phyloP scores from a whole-genome alignment of 2,888 invertebrate species.

The Octodonta nipae region DNA sequence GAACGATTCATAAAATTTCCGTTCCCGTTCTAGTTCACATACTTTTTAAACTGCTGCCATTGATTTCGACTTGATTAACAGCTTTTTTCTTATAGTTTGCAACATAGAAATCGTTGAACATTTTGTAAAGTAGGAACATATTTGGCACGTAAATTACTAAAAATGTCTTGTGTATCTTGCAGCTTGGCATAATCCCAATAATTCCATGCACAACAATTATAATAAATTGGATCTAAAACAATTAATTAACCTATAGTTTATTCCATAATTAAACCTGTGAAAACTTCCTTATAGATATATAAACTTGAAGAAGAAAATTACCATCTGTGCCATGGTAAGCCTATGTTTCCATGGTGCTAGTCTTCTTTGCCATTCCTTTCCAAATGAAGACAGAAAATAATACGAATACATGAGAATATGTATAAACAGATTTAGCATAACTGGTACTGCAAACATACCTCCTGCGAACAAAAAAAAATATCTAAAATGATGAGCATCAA shows the following conservation, averaged over 20 bases:
- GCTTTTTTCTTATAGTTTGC: conserved; percentile 38
- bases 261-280: too few species aligned
- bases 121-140: conserved; percentile 50
- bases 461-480: too few species aligned
- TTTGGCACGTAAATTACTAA: conserved; percentile 46
- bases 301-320: conserved; percentile 29
- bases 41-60: too few species aligned
- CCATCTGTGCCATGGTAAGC: conserved; percentile 51
- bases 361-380: conserved; percentile 41
- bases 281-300: conserved; percentile 1
- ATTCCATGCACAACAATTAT: conserved; percentile 46
- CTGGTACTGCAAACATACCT: conserved; percentile 49
- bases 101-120: conserved; percentile 58
- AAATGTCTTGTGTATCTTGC: conserved; percentile 41
- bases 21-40: too few species aligned
- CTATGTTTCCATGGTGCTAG: conserved; percentile 46
- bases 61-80: too few species aligned
- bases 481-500: too few species aligned
- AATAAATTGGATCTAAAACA: conserved; percentile 45
- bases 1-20: too few species aligned
- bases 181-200: conserved; percentile 43
- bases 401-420: conserved; percentile 69
- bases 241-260: conserved; percentile 2
- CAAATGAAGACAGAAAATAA: conserved; percentile 52
- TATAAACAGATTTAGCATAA: conserved; percentile 52